Evolutionary conservation across 2,797 vertebrate species (phyloP).

Genomic region (Ciconia nigra): DNA sequence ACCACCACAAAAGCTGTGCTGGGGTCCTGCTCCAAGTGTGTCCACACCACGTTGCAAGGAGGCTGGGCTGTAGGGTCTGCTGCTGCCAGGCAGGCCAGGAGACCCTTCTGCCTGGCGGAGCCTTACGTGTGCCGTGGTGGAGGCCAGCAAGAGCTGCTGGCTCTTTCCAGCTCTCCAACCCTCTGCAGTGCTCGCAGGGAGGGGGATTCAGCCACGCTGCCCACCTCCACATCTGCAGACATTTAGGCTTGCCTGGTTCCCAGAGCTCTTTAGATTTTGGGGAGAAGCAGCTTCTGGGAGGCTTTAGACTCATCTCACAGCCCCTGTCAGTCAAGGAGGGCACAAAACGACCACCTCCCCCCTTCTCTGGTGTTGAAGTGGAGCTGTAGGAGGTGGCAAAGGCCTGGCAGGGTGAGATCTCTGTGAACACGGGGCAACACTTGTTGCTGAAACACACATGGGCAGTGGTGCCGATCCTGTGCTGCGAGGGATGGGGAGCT

Average conservation of each 20-base stretch:
- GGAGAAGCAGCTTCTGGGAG: background rate
- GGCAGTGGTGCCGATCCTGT: background rate
- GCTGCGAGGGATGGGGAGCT: background rate
- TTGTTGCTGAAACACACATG: background rate
- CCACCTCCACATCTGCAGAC: background rate
- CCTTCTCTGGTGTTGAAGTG: background rate
- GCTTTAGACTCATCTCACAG: background rate
- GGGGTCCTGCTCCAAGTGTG: background rate
- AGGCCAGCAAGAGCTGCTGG: background rate
- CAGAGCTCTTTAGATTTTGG: background rate
- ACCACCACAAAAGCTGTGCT: background rate
- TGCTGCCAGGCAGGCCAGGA: background rate
- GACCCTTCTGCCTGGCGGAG: background rate
- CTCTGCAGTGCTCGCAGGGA: background rate
- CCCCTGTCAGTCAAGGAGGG: background rate
- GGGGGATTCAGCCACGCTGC: accelerated
- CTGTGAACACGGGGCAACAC: accelerated
- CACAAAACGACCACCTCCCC: background rate
- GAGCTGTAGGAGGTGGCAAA: background rate
- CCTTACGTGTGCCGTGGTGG: accelerated
- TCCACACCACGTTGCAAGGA: accelerated
- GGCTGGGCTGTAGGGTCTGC: background rate
- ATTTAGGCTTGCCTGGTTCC: background rate
- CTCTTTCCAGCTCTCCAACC: background rate
- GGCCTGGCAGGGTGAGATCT: background rate